phyloP scores from a whole-genome alignment of 2,797 vertebrate genomes.

The Urosaurus nigricauda region DNA sequence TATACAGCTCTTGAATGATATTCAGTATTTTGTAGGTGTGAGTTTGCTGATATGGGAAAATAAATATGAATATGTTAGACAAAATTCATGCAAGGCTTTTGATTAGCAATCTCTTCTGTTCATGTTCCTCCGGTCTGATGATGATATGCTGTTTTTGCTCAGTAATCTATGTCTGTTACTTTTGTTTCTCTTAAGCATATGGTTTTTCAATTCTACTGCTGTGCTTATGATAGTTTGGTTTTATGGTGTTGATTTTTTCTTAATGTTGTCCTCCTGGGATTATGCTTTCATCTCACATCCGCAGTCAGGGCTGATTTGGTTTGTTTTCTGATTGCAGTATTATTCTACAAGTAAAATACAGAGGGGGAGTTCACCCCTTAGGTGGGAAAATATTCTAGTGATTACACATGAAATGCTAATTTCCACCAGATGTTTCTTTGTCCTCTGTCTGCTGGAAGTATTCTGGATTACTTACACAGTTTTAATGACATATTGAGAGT shows the following conservation, averaged over 20 bases:
- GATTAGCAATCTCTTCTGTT: conserved; percentile 30
- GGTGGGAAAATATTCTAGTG: conserved; percentile 27
- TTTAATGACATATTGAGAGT: background rate
- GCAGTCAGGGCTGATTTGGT: background rate
- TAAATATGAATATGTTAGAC: background rate
- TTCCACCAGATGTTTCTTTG: conserved; percentile 32
- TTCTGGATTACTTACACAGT: conserved; percentile 12
- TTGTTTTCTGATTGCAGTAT: conserved; percentile 54
- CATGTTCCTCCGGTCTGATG: conserved; percentile 11
- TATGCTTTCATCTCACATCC: conserved; percentile 6
- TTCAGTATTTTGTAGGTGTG: background rate
- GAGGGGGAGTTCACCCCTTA: conserved; percentile 7
- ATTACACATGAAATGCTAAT: conserved; percentile 6
- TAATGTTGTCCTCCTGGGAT: conserved; percentile 7
- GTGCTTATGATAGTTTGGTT: background rate
- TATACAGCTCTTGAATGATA: conserved; percentile 37
- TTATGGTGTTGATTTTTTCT: conserved; percentile 44
- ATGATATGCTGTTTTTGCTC: conserved; percentile 46
- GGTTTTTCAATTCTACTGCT: conserved; percentile 45
- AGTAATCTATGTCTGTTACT: conserved; percentile 25
- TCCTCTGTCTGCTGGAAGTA: background rate
- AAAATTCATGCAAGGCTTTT: conserved; percentile 50
- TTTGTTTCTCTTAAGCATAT: conserved; percentile 46
- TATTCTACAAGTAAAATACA: conserved; percentile 30
- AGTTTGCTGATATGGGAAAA: conserved; percentile 36